Base-by-base conservation (phyloP, 1,140 invertebrate genomes). In the Bombus impatiens region DNA sequence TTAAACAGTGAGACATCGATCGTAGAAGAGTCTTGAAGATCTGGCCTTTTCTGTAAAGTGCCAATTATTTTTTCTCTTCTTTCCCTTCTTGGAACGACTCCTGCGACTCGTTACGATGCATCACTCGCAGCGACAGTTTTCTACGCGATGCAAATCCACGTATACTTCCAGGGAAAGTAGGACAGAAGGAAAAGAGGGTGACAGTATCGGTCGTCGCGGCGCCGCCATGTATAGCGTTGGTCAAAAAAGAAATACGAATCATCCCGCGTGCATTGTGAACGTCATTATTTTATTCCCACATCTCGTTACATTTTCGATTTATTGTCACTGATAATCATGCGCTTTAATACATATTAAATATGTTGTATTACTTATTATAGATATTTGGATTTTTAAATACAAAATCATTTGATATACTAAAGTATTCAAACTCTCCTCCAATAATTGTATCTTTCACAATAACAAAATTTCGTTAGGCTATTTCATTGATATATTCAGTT, bases 121-220 rank as follows among this genome's bases (percentile, higher is more conserved):
- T 88, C 87, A 77, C 67, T 76, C 37, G 83, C 70, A 67, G 35
- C 76, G 62, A 47, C 65, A 79, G 28, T 82, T 86, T 88, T 89
- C 78, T 53, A 22, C 68, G 78, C 62, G 83, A 82, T 86, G 88
- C 88, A 86, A 82, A 88, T 57, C 84, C 87, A 78, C 79, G 83
- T 79, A 84, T 74, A 82, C 82, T 89, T 88, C 76, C 62, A 74
- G 44, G 42, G n/a, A 88, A 89, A 89, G 84, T 89, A 75, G 88
- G 80, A 67, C 88, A 87, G 76, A 89, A 89, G 87, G 78, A 89
- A 82, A 68, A 79, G 53, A n/a, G 68, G 78, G 62, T 10, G 84
- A 68, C 78, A 53, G 40, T 89, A 88, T 86, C 75, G 75, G 87
- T 12, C 22, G 65, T 74, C 35, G 44, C 35, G 44, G 67, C 53